phyloP scores from a whole-genome alignment of 2,797 vertebrate genomes.

The Odontamblyopus rebecca region DNA sequence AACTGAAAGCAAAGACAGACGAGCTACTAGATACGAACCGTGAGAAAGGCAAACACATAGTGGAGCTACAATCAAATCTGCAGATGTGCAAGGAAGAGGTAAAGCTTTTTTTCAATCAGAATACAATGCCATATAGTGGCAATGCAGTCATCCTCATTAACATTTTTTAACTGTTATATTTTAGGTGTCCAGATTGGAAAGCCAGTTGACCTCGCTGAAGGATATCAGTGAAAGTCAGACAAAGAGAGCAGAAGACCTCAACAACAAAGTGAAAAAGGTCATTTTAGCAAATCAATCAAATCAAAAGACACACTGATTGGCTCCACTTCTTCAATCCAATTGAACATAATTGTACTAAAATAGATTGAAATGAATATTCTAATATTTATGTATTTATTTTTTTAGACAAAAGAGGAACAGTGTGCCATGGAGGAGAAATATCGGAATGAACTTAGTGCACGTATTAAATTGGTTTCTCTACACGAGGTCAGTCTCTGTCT shows the following conservation, averaged over 20 bases:
- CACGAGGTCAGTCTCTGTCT: constrained; percentile 85
- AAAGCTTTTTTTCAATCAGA: not conserved
- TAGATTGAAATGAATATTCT: not conserved
- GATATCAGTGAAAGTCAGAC: constrained; percentile 84
- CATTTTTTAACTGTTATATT: not conserved
- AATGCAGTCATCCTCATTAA: not conserved
- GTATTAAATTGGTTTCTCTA: constrained; percentile 89
- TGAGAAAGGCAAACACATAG: constrained; percentile 88
- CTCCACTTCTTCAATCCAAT: not conserved
- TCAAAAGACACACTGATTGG: no score
- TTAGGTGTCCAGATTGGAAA: constrained; percentile 85
- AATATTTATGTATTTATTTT: not conserved
- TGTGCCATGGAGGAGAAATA: constrained; percentile 92
- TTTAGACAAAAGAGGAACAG: constrained; percentile 89
- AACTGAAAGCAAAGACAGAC: constrained; percentile 91
- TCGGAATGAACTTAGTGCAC: constrained; percentile 91
- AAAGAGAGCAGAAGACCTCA: constrained; percentile 86
- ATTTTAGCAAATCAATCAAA: not conserved
- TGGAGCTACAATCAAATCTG: constrained; percentile 85
- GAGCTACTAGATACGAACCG: constrained; percentile 84
- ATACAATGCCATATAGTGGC: not conserved
- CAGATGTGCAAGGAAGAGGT: constrained; percentile 92
- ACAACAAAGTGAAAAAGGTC: constrained; percentile 93
- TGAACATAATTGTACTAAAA: not conserved
- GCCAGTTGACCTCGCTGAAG: constrained; percentile 83